Evolutionary conservation across 1,140 invertebrate genomes (phyloP).

Genomic region (Brachystomella parvula): DNA sequence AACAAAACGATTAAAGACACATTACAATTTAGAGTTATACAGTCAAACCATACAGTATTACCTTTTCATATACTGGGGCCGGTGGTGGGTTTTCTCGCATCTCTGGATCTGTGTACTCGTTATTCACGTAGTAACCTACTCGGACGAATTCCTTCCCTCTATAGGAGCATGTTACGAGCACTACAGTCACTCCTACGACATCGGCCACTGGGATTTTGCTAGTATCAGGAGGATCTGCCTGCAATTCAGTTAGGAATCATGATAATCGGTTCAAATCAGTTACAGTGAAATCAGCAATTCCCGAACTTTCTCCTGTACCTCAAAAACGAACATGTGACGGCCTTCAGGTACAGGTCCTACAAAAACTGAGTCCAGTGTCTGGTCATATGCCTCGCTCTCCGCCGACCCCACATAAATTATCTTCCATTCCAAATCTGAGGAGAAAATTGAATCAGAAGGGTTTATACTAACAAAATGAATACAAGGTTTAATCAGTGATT

Average conservation of each 20-base stretch:
- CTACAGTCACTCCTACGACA: slow-evolving; percentile 93
- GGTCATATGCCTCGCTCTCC: slow-evolving; percentile 93
- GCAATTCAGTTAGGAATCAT: slow-evolving; percentile 39
- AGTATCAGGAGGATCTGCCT: slow-evolving; percentile 92
- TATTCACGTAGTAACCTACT: slow-evolving; percentile 98
- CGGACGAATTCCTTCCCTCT: slow-evolving; percentile 87
- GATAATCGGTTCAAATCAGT: slow-evolving; percentile 34
- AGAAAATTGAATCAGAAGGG: slow-evolving; percentile 29
- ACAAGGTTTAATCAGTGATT: background rate
- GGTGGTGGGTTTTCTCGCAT: slow-evolving; percentile 88
- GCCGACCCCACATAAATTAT: slow-evolving; percentile 99
- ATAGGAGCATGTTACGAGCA: slow-evolving; percentile 92
- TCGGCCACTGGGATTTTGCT: slow-evolving; percentile 88
- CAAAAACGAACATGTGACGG: slow-evolving; percentile 93
- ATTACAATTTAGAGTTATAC: slow-evolving; percentile 16
- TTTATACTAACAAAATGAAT: background rate
- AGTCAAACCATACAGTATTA: slow-evolving; percentile 39
- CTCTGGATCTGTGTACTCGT: slow-evolving; percentile 91
- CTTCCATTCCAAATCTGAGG: slow-evolving; percentile 94
- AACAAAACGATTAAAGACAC: slow-evolving; percentile 15
- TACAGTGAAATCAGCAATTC: background rate
- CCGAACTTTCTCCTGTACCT: slow-evolving; percentile 49
- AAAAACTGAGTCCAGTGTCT: slow-evolving; percentile 88
- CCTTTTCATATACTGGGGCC: slow-evolving; percentile 86
- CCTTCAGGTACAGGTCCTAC: slow-evolving; percentile 97